Percentiles rank a stretch among this genome's conserved stretches.
Conservation (phyloP, 2,113 vertebrate genomes). For the Lophius piscatorius region DNA sequence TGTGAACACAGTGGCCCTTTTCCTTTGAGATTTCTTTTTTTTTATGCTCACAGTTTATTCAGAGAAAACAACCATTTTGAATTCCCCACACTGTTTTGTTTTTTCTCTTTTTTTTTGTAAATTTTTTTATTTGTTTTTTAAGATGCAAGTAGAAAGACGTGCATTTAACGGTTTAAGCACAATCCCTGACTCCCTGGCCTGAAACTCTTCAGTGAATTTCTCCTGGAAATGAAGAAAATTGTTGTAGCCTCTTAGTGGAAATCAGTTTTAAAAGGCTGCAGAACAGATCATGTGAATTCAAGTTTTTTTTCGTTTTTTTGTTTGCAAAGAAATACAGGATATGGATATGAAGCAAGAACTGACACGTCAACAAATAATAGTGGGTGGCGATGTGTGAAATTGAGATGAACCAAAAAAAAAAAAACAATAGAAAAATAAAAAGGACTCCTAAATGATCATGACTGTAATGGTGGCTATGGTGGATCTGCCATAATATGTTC, state of each 20-base stretch:
- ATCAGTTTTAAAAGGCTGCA: slow-evolving; percentile 59
- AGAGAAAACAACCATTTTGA: slow-evolving; percentile 76
- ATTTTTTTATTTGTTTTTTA: slow-evolving; percentile 78
- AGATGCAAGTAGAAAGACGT: slow-evolving; percentile 87
- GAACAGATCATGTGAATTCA: slow-evolving; percentile 63
- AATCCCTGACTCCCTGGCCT: slow-evolving; percentile 76
- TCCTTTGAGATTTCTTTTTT: slow-evolving; percentile 72
- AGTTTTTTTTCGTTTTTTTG: slow-evolving; percentile 40
- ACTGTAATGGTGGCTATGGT: slow-evolving; percentile 4
- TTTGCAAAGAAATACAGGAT: slow-evolving; percentile 2
- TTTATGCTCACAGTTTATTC: slow-evolving; percentile 82
- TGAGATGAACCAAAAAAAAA: slow-evolving; percentile 26
- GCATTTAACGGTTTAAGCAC: slow-evolving; percentile 79
- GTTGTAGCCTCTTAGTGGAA: slow-evolving; percentile 61
- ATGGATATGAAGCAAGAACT: slow-evolving; percentile 1
- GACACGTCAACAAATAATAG: background rate
- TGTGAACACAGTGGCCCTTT: slow-evolving; percentile 77
- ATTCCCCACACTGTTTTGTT: slow-evolving; percentile 74
- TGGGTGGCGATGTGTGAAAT: slow-evolving; percentile 2
- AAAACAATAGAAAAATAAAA: too few relatives aligned
- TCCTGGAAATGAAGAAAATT: slow-evolving; percentile 64
- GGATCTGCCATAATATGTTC: slow-evolving; percentile 37
- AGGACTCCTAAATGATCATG: slow-evolving; percentile 13
- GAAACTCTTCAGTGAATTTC: slow-evolving; percentile 68
- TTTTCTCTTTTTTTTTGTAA: slow-evolving; percentile 62